A percentile compares a stretch with the other conserved stretches of the same genome.
Conservation (phyloP, 2,888 invertebrate genomes). For the Limnephilus marmoratus region DNA sequence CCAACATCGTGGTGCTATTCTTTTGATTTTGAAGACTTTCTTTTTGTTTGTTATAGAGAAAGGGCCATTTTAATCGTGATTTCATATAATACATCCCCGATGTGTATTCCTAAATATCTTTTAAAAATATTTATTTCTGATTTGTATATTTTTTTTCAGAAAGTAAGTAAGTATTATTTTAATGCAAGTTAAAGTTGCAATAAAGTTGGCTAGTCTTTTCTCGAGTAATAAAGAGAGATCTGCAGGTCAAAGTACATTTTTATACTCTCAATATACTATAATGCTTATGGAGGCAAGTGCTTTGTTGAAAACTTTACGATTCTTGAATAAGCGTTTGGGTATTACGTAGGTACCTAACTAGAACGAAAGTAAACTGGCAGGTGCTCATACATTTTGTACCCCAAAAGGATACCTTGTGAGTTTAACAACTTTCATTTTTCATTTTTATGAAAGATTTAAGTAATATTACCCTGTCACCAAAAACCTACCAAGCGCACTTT, state of each 20-base stretch:
- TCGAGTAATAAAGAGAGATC: not conserved
- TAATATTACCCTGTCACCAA: not conserved
- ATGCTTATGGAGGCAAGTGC: not conserved
- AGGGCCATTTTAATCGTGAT: not conserved
- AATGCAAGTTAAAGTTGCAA: not conserved
- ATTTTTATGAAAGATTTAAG: not conserved
- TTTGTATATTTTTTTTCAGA: not conserved
- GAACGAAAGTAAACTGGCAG: not conserved
- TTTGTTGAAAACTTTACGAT: not conserved
- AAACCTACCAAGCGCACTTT: not conserved
- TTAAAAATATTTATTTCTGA: too few relatives aligned
- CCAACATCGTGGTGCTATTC: not conserved
- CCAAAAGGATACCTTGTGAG: not conserved
- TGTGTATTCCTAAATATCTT: not conserved
- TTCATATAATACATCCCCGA: not conserved
- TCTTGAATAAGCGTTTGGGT: not conserved
- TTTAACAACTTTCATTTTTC: not conserved
- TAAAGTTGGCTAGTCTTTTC: not conserved
- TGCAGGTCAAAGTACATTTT: not conserved
- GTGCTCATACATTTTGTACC: not conserved
- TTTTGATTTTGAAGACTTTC: not conserved
- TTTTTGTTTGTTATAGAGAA: not conserved
- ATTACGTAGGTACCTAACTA: not conserved
- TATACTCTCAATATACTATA: not conserved
- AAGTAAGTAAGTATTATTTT: not conserved